Conservation (phyloP, 2,888 invertebrate species). For the Cerceris ruficornis region DNA sequence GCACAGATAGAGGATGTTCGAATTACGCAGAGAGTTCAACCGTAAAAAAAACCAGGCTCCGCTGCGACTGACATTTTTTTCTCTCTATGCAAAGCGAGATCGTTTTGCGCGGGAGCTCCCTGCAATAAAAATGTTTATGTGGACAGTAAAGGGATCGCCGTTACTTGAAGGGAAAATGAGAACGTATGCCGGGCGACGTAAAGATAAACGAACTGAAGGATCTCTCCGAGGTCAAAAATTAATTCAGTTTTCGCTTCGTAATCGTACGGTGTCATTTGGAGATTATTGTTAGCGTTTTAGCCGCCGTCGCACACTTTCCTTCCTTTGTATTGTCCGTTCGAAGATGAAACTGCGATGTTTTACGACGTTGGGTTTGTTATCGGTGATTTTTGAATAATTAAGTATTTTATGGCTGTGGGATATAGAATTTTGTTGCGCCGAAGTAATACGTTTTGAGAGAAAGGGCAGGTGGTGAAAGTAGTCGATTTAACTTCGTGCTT, state of each 20-base stretch:
- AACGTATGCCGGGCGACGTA: conserved; percentile 11
- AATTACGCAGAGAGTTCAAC: conserved; percentile 65
- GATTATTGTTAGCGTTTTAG: neutral
- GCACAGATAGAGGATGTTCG: conserved; percentile 40
- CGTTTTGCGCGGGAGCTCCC: conserved; percentile 65
- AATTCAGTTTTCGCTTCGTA: conserved; percentile 10
- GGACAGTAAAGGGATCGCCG: conserved; percentile 60
- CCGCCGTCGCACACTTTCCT: neutral
- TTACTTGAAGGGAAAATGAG: conserved; percentile 39
- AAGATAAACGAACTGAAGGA: conserved; percentile 16
- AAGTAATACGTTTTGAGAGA: no score
- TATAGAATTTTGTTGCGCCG: no score
- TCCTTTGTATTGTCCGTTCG: no score
- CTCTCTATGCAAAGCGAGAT: conserved; percentile 62
- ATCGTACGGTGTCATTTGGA: neutral
- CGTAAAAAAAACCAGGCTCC: conserved; percentile 53
- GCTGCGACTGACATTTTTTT: conserved; percentile 56
- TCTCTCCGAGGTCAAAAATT: conserved; percentile 3
- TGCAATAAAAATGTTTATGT: conserved; percentile 75
- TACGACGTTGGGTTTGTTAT: no score
- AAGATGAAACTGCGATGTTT: no score
- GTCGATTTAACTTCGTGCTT: no score
- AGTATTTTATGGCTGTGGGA: no score
- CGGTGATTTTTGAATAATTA: no score
- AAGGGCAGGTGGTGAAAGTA: no score